Evolutionary conservation across 2,797 vertebrate genomes (phyloP).

Genomic region (Salarias fasciatus): DNA sequence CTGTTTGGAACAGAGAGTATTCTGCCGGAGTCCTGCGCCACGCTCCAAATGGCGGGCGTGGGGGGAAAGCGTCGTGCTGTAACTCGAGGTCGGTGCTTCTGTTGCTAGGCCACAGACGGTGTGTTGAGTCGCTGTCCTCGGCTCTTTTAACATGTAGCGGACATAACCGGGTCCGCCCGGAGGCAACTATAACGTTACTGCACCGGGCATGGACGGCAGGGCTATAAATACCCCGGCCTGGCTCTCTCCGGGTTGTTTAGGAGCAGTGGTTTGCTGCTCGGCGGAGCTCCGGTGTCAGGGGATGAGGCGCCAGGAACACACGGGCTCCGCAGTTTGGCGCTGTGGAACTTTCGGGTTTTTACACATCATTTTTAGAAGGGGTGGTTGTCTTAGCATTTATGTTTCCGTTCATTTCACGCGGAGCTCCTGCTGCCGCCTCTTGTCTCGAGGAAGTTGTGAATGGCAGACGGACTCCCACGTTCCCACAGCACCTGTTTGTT

Average conservation of each 20-base stretch:
- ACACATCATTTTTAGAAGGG: background rate
- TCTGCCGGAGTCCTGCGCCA: slow-evolving; percentile 43
- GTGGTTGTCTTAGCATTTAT: too few species aligned
- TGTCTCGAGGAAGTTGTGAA: slow-evolving; percentile 69
- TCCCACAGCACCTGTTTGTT: slow-evolving; percentile 73
- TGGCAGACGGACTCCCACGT: slow-evolving; percentile 49
- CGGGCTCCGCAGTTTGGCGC: background rate
- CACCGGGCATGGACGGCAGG: background rate
- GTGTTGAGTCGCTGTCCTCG: slow-evolving; percentile 31
- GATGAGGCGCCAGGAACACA: background rate
- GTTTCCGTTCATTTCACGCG: too few species aligned
- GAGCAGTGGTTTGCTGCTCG: background rate
- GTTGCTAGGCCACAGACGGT: slow-evolving; percentile 65
- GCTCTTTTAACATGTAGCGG: slow-evolving; percentile 13
- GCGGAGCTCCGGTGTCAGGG: slow-evolving; percentile 10
- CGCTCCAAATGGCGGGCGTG: slow-evolving; percentile 74
- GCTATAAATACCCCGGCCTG: slow-evolving; percentile 4
- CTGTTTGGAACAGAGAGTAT: slow-evolving; percentile 17
- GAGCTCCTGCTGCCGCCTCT: slow-evolving; percentile 9
- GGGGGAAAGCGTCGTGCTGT: slow-evolving; percentile 39
- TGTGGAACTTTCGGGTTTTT: background rate
- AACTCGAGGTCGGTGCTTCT: slow-evolving; percentile 75
- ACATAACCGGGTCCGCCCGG: background rate
- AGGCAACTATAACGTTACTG: background rate
- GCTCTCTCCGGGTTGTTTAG: background rate